These are phyloP conservation scores for Antigone vipio DNA, from an alignment of 2,113 vertebrate genomes.

Conservation along the genomic window DNA sequence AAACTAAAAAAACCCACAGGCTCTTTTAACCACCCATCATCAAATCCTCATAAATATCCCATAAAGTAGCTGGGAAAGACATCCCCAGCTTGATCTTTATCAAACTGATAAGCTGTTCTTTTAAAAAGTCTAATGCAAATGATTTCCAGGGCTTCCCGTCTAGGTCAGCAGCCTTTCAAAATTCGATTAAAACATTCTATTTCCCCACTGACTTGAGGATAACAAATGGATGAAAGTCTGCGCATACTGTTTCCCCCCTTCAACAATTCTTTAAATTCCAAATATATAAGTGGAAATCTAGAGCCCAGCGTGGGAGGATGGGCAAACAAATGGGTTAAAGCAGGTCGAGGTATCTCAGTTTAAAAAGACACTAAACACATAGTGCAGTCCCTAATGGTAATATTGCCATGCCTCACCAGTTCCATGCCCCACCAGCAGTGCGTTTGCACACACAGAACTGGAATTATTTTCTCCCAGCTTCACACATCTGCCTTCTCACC, in stretches of 20 bases:
- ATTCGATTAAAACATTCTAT: not conserved
- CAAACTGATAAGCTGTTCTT: not conserved
- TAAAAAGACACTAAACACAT: not conserved
- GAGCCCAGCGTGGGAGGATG: not conserved
- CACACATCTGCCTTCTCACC: not conserved
- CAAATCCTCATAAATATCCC: not conserved
- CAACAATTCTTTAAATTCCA: not conserved
- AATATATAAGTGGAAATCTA: not conserved
- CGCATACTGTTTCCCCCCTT: not conserved
- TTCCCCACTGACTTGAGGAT: not conserved
- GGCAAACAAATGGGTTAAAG: not conserved
- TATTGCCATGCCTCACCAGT: not conserved
- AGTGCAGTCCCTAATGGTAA: not conserved
- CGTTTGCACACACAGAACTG: not conserved
- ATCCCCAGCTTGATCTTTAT: not conserved
- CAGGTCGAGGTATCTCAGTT: not conserved
- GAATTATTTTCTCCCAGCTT: not conserved
- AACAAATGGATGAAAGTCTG: not conserved
- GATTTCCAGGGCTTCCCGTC: not conserved
- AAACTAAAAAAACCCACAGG: not conserved
- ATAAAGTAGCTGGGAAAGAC: not conserved
- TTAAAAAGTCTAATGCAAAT: not conserved
- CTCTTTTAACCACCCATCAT: not conserved
- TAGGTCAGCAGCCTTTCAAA: slow-evolving; percentile 27
- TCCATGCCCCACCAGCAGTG: not conserved